A percentile compares a stretch with the other conserved stretches of the same genome.
phyloP scores from a whole-genome alignment of 2,113 vertebrate genomes.

The Chaetura pelagica region DNA sequence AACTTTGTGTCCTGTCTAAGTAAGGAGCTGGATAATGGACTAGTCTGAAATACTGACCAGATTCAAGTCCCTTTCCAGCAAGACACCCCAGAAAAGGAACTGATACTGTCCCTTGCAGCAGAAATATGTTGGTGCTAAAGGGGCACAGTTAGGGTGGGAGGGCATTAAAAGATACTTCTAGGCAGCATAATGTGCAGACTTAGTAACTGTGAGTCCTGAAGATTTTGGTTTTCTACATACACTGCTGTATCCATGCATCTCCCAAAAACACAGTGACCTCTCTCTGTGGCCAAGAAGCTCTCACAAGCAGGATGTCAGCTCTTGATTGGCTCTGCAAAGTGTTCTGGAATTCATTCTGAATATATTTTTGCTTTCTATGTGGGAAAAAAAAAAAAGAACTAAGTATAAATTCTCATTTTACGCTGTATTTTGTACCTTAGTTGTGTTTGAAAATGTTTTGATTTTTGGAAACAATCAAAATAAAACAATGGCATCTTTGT shows the following conservation, averaged over 20 bases:
- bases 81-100: background rate
- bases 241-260: slow-evolving; percentile 54
- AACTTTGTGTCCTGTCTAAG: background rate
- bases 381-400: slow-evolving; percentile 50
- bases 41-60: background rate
- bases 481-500: slow-evolving; percentile 80
- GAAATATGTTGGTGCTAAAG: background rate
- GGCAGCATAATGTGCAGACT: background rate
- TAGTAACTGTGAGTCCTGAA: slow-evolving; percentile 29
- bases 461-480: slow-evolving; percentile 80
- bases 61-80: background rate
- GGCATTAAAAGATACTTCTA: background rate
- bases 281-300: slow-evolving; percentile 6
- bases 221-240: slow-evolving; percentile 6
- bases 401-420: slow-evolving; percentile 78
- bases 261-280: slow-evolving; percentile 12
- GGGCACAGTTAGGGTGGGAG: background rate
- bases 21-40: background rate
- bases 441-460: slow-evolving; percentile 80
- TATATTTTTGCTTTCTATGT: slow-evolving; percentile 76
- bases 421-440: slow-evolving; percentile 84
- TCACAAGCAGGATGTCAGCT: slow-evolving; percentile 24
- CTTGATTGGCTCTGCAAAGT: slow-evolving; percentile 62
- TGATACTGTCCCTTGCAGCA: background rate
- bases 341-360: slow-evolving; percentile 61